Conservation (phyloP, 2,888 invertebrate species). For the Pteria penguin region DNA sequence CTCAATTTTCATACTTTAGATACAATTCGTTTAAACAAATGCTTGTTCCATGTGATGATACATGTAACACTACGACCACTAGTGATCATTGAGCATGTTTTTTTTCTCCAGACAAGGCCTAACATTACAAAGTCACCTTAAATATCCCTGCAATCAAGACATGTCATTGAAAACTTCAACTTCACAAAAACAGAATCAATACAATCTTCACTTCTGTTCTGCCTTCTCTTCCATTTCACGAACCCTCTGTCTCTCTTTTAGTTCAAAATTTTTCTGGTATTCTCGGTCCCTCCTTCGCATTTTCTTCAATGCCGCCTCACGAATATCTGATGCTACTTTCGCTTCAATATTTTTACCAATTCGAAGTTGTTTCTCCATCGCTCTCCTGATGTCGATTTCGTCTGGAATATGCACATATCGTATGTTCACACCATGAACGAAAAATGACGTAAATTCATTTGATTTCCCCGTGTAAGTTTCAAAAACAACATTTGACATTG, state of each 20-base stretch:
- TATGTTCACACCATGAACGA: conserved; percentile 71
- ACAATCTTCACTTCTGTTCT: too few species aligned
- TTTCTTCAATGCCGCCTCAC: conserved; percentile 19
- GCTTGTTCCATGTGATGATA: too few species aligned
- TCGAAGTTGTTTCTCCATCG: conserved; percentile 53
- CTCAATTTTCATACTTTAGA: too few species aligned
- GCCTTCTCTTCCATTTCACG: not conserved
- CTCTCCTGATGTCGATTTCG: conserved; percentile 68
- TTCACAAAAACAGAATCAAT: too few species aligned
- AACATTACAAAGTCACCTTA: too few species aligned
- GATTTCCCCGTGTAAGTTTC: conserved; percentile 45
- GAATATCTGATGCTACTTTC: conserved; percentile 5
- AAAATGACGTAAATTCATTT: conserved; percentile 62
- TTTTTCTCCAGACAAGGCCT: too few species aligned
- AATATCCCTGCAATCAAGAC: too few species aligned
- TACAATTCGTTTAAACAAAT: too few species aligned
- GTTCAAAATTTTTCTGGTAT: conserved; percentile 3
- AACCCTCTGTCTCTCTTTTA: conserved; percentile 3
- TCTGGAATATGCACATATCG: conserved; percentile 78
- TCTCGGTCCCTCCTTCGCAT: conserved; percentile 25
- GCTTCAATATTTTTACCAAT: not conserved
- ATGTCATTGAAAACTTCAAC: too few species aligned
- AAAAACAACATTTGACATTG: conserved; percentile 64
- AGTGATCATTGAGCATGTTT: too few species aligned
- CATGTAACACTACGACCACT: too few species aligned